Percentiles rank a stretch among this genome's conserved stretches.
Evolutionary conservation across 2,888 invertebrate genomes (phyloP).

Genomic region (Habrosyne pyritoides): DNA sequence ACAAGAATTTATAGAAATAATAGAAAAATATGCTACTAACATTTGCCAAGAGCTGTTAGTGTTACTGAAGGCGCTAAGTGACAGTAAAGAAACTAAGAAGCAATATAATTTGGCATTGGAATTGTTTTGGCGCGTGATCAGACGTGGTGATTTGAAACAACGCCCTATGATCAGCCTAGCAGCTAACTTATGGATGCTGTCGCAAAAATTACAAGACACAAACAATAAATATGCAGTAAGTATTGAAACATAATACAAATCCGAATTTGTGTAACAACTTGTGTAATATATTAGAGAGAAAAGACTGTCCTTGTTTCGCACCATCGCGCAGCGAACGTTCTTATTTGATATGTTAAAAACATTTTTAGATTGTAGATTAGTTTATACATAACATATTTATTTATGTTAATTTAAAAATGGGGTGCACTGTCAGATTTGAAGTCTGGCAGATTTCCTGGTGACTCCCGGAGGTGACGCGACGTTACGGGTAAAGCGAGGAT

Average conservation of each 20-base stretch:
- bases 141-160: constrained; percentile 85
- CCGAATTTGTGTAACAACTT: too few species aligned
- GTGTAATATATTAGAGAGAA: not conserved
- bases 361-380: too few species aligned
- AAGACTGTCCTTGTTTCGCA: not conserved
- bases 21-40: constrained; percentile 90
- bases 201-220: constrained; percentile 83
- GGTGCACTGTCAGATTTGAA: too few species aligned
- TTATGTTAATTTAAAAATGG: too few species aligned
- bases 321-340: too few species aligned
- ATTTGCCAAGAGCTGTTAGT: constrained; percentile 90
- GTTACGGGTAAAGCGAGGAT: too few species aligned
- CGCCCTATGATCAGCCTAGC: constrained; percentile 87
- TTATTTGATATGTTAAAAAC: too few species aligned
- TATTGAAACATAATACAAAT: too few species aligned
- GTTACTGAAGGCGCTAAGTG: constrained; percentile 87
- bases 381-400: too few species aligned
- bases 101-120: constrained; percentile 90
- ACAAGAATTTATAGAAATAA: constrained; percentile 91
- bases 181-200: constrained; percentile 91
- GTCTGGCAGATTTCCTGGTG: too few species aligned
- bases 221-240: constrained; percentile 65
- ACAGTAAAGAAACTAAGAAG: constrained; percentile 85
- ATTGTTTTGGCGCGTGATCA: constrained; percentile 86
- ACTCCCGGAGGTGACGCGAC: too few species aligned